Conservation (phyloP, 2,888 invertebrate species). For the Parascotia fuliginaria region DNA sequence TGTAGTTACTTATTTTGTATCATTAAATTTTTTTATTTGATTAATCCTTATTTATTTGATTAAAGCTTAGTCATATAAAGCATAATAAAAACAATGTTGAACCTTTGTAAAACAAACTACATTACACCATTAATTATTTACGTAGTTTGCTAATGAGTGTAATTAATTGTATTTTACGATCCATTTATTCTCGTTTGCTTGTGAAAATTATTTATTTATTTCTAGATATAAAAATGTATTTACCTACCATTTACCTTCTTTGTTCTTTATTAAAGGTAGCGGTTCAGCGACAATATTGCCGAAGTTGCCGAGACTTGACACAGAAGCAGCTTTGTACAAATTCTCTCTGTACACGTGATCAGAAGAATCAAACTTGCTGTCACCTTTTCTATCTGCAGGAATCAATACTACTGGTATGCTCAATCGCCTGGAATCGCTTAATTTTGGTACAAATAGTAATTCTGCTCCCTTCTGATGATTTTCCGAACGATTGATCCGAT, state of each 20-base stretch:
- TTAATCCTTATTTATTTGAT: too few species aligned
- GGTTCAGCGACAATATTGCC: constrained; percentile 75
- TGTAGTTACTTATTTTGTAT: too few species aligned
- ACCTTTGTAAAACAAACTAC: background rate
- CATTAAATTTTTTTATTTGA: too few species aligned
- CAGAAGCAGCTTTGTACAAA: constrained; percentile 77
- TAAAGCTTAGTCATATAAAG: too few species aligned
- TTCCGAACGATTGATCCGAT: constrained; percentile 53
- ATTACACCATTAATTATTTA: background rate
- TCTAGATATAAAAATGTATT: too few species aligned
- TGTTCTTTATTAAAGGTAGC: constrained; percentile 80
- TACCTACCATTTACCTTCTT: constrained; percentile 80
- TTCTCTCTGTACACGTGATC: constrained; percentile 78
- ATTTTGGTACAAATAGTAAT: constrained; percentile 70
- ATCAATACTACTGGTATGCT: constrained; percentile 79
- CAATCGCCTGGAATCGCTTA: constrained; percentile 67
- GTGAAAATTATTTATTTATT: background rate
- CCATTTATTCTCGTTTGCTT: background rate
- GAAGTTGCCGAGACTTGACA: constrained; percentile 78
- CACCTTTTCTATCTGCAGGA: constrained; percentile 58
- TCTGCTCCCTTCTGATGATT: constrained; percentile 59
- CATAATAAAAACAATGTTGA: background rate
- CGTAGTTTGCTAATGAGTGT: background rate
- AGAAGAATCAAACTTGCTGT: constrained; percentile 75
- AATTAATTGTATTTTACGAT: background rate